Evolutionary conservation across 2,797 vertebrate genomes (phyloP).

Genomic region (Hydrolagus colliei): DNA sequence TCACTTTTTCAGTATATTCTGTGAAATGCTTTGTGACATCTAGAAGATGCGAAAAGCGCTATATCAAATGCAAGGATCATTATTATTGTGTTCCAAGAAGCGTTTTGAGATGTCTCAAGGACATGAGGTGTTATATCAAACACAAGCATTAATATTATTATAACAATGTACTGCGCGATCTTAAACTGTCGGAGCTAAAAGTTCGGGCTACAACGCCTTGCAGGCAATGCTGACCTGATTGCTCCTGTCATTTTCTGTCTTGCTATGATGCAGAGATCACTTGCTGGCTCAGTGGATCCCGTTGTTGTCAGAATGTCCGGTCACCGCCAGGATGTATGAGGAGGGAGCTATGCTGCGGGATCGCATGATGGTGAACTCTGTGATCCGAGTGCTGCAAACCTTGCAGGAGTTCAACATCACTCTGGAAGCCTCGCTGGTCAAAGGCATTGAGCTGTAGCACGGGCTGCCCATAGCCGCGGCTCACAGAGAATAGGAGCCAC

Average conservation of each 20-base stretch:
- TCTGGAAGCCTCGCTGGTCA: constrained; percentile 83
- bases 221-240: too few species aligned
- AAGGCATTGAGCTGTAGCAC: constrained; percentile 85
- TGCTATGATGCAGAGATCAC: constrained; percentile 66
- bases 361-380: constrained; percentile 70
- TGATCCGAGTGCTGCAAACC: constrained; percentile 79
- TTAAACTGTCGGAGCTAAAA: too few species aligned
- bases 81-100: too few species aligned
- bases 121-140: too few species aligned
- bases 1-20: too few species aligned
- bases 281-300: constrained; percentile 87
- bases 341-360: constrained; percentile 83
- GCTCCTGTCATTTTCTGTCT: neutral
- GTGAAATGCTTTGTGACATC: too few species aligned
- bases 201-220: too few species aligned
- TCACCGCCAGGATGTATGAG: constrained; percentile 78
- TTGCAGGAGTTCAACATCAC: constrained; percentile 84
- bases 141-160: too few species aligned
- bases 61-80: too few species aligned
- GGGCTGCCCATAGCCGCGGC: constrained; percentile 36
- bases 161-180: too few species aligned
- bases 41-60: too few species aligned
- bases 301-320: constrained; percentile 73
- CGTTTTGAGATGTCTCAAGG: too few species aligned
- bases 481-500: neutral